Conservation (phyloP, 2,888 invertebrate genomes). For the Nysson spinosus region DNA sequence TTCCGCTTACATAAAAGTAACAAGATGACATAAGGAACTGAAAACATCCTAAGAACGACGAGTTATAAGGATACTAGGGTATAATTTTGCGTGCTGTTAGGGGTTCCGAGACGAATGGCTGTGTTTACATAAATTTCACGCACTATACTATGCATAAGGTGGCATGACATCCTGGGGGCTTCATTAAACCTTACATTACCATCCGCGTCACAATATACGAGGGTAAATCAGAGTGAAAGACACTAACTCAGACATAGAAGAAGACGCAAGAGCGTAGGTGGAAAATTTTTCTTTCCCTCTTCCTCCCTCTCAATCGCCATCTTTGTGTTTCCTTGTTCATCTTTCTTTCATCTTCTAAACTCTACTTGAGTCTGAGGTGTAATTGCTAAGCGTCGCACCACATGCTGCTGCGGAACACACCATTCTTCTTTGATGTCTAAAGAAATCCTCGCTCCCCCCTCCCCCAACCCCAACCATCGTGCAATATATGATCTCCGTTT, state of each 20-base stretch:
- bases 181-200: constrained; percentile 58
- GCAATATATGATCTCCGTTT: not conserved
- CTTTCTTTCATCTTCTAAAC: constrained; percentile 2
- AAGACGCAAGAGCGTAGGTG: constrained; percentile 13
- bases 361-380: constrained; percentile 40
- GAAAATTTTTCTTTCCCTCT: constrained; percentile 12
- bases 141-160: constrained; percentile 57
- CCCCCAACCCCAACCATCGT: constrained; percentile 13
- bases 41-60: no score
- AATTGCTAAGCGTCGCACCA: constrained; percentile 53
- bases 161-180: constrained; percentile 48
- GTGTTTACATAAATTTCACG: constrained; percentile 58
- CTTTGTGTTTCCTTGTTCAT: not conserved
- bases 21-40: no score
- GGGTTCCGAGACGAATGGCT: constrained; percentile 23
- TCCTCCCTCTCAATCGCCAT: constrained; percentile 4
- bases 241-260: constrained; percentile 5
- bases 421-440: constrained; percentile 63
- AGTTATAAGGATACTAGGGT: constrained; percentile 17
- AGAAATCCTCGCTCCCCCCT: constrained; percentile 39
- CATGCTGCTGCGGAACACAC: constrained; percentile 37
- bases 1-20: not conserved
- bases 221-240: constrained; percentile 44
- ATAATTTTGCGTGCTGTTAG: constrained; percentile 6
- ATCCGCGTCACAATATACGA: constrained; percentile 30